Base-by-base conservation (phyloP, 2,888 invertebrate species). In the Syrista parreyssii region DNA sequence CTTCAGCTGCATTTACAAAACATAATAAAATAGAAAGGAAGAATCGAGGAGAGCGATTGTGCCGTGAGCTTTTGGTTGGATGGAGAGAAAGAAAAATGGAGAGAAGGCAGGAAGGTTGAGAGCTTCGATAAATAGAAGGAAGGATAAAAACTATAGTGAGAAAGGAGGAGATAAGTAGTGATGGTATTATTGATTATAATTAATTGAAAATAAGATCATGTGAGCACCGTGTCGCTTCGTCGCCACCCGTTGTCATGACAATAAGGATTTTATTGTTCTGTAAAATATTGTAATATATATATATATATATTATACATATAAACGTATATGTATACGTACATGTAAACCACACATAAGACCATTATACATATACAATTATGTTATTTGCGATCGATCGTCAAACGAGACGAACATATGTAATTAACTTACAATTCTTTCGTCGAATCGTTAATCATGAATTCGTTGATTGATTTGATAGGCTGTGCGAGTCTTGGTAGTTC, bases 401-500 rank as follows among this genome's bases (percentile, higher is more conserved):
- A 75, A 76, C 76, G 40, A 76, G 77, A 78, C 77, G 76, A 82
- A 82, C 82, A 80, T 79, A 81, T 32, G 15, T 77, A 76, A 72
- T 55, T 79, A 81, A 80, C 73, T 69, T 79, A 78, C 78, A 79
- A 81, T 82, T 84, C 78, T 81, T 86, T 81, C 78, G 84, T 83
- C 76, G 82, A 86, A 84, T 85, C 82, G 84, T 89, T 86, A 83
- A 85, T 86, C 87, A 84, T 86, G 85, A 87, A 85, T 88, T 84
- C 85, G 81, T 81, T 80, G 85, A 86, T 89, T 88, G 86, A 87
- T 88, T 85, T 87, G 88, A 88, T 88, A 89, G 90, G 91, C 91
- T 91, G 91, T 91, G 90, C 89, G 89, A 90, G 89, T 90, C 89
- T 23, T 89, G 89, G 84, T 88, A 89, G 87, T 89, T 87, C 87